Percentiles rank a stretch among this genome's conserved stretches.
Evolutionary conservation across 2,113 vertebrate genomes (phyloP).

Genomic region (Sorex araneus): DNA sequence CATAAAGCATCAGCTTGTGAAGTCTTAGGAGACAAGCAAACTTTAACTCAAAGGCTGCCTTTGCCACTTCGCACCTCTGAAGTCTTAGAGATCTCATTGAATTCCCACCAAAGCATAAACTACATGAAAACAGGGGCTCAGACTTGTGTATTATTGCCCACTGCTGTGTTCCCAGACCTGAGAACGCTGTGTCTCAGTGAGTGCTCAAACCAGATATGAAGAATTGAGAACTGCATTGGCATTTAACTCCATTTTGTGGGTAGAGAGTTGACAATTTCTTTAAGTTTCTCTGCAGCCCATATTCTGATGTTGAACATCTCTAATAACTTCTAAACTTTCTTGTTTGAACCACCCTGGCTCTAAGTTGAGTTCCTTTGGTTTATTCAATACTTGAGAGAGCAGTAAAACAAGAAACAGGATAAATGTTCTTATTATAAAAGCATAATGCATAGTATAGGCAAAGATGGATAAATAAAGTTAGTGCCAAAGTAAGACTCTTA

Average conservation of each 20-base stretch:
- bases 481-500: background rate
- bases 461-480: background rate
- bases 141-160: background rate
- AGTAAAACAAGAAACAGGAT: background rate
- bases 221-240: background rate
- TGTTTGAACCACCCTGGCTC: background rate
- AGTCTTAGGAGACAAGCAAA: background rate
- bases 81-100: background rate
- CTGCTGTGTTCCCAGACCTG: background rate
- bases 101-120: background rate
- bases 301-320: background rate
- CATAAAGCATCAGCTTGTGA: background rate
- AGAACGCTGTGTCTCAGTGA: background rate
- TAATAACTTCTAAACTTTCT: background rate
- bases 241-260: constrained; percentile 7
- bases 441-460: background rate
- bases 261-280: background rate
- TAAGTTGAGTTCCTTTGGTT: background rate
- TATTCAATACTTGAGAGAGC: background rate
- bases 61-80: background rate
- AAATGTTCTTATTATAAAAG: background rate
- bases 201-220: background rate
- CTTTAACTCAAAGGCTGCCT: background rate
- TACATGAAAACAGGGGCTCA: background rate
- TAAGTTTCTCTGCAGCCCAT: background rate